Base-by-base conservation (phyloP, 1,140 invertebrate genomes). In the Alviniconcha marisindica region DNA sequence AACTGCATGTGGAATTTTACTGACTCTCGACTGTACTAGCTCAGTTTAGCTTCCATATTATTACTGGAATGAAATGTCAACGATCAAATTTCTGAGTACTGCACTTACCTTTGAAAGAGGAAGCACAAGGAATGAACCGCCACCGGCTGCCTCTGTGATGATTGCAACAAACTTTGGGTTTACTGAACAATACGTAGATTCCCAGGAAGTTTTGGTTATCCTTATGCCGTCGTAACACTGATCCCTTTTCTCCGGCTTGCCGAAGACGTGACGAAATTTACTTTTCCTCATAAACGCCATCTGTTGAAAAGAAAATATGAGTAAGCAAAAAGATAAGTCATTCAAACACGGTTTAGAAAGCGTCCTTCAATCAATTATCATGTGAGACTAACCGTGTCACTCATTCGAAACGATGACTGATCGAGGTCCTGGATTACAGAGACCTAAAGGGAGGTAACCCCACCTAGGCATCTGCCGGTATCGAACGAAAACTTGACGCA, bases 211-310 rank as follows among this genome's bases (percentile, higher is more conserved):
- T 93, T 99, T 99, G 31, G 98, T 99, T 69, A 99, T 98, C 91
- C 98, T 95, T 91, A 99, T 98, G 93, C 99, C 99, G 94, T 99
- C 98, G 94, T 99, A 99, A 94, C 99, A 99, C 94, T 99, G 97
- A 93, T 99, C 98, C 91, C 97, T 95, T 94, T 99, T 99, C 85
- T 98, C 94, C 78, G 97, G 95, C 91, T 98, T 97, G 88, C 98
- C 99, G 94, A 98, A 99, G 89, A 99, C 98, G 95, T 99, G 98
- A 91, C 98, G 97, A 95, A 99, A 99, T 94, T 99, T 99, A 98
- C 90, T 96, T 95, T 94, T 85, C 86, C 90, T 84, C 87, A 92
- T 88, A 86, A 89, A 88, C 44, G 82, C 82, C 82, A 86, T 86
- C 80, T 81, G 63, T 56, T 12, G 31, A 77, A 15, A 21, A 76